Evolutionary conservation across 1,140 invertebrate genomes (phyloP).

Genomic region (Drosophila malerkotliana): DNA sequence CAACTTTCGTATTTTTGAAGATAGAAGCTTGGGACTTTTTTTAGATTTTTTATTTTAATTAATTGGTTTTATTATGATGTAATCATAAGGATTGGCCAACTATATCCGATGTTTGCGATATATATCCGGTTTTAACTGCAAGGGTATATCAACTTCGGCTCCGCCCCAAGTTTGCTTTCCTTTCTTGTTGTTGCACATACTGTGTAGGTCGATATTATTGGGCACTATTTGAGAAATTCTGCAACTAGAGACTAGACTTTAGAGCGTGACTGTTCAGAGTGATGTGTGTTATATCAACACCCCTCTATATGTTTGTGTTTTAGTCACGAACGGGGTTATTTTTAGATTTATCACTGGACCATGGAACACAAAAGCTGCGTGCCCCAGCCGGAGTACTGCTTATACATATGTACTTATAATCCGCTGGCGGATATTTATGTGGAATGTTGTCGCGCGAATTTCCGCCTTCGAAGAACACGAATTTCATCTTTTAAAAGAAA

Average conservation of each 20-base stretch:
- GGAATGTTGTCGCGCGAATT: not conserved
- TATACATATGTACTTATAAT: not conserved
- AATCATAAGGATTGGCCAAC: too few species aligned
- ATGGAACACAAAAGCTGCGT: slow-evolving; percentile 22
- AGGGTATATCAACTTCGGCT: too few species aligned
- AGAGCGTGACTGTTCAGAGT: slow-evolving; percentile 63
- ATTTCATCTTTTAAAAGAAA: too few species aligned
- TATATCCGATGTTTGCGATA: too few species aligned
- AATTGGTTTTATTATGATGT: too few species aligned
- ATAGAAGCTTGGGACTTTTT: too few species aligned
- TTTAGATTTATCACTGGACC: slow-evolving; percentile 51
- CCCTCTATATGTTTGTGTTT: slow-evolving; percentile 25
- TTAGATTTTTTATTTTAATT: too few species aligned
- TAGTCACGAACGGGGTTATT: slow-evolving; percentile 66
- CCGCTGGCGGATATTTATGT: slow-evolving; percentile 1
- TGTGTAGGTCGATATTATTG: slow-evolving; percentile 6
- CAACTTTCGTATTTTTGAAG: too few species aligned
- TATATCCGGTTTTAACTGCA: too few species aligned
- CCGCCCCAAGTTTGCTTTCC: too few species aligned
- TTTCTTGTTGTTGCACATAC: not conserved
- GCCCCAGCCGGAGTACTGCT: slow-evolving; percentile 1
- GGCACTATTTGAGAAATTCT: slow-evolving; percentile 45
- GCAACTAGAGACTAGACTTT: slow-evolving; percentile 2
- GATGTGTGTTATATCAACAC: slow-evolving; percentile 49
- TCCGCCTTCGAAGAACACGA: not conserved